These are phyloP conservation scores for Crenichthys baileyi DNA, from an alignment of 2,797 vertebrate species.

Conservation along the genomic window DNA sequence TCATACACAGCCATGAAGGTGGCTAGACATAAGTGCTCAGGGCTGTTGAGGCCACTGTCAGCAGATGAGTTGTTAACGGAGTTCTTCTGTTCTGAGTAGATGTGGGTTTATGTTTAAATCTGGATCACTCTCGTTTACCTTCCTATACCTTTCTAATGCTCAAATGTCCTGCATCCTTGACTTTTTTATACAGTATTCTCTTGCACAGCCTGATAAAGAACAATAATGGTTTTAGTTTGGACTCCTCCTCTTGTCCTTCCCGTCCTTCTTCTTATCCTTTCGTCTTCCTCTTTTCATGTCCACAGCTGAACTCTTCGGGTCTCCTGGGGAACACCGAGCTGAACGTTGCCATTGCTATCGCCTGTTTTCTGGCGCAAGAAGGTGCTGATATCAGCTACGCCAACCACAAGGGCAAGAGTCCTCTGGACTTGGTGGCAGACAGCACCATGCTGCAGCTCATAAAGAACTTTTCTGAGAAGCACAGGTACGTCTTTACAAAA, in stretches of 20 bases:
- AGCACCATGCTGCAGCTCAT: conserved; percentile 85
- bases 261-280: conserved; percentile 13
- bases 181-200: conserved; percentile 8
- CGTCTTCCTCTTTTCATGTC: not conserved
- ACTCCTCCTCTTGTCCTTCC: not conserved
- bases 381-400: conserved; percentile 93
- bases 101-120: conserved; percentile 34
- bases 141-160: conserved; percentile 28
- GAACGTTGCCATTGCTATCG: conserved; percentile 87
- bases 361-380: conserved; percentile 93
- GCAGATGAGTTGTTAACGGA: conserved; percentile 46
- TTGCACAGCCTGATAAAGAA: not conserved
- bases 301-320: conserved; percentile 87
- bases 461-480: conserved; percentile 93
- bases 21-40: conserved; percentile 43
- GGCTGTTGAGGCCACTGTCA: conserved; percentile 49
- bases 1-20: conserved; percentile 31
- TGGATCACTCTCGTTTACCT: conserved; percentile 26
- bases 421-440: conserved; percentile 89
- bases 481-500: conserved; percentile 80
- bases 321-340: conserved; percentile 88
- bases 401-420: conserved; percentile 95
- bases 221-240: conserved; percentile 7
- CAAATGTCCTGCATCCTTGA: conserved; percentile 19
- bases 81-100: conserved; percentile 50